These are phyloP conservation scores for Gobius niger DNA, from an alignment of 2,113 vertebrate species.

Conservation along the genomic window DNA sequence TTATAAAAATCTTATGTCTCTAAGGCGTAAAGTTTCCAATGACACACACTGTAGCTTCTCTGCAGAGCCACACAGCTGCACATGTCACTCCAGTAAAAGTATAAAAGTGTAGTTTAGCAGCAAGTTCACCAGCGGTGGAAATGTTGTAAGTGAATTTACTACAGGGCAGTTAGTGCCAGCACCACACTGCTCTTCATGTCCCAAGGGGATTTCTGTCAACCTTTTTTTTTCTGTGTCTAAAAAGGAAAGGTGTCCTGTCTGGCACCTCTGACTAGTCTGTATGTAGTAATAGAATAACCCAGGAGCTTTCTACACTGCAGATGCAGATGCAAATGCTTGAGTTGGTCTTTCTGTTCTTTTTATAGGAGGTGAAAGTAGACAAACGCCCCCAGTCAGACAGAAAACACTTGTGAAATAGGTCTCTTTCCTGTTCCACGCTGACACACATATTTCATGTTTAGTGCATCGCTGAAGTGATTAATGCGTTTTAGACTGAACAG, in stretches of 20 bases:
- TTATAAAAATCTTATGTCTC: too few relatives aligned
- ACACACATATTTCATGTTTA: conserved; percentile 35
- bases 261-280: conserved; percentile 13
- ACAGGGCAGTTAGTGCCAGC: not conserved
- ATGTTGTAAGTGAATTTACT: not conserved
- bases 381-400: conserved; percentile 59
- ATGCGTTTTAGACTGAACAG: conserved; percentile 9
- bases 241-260: conserved; percentile 1
- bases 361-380: conserved; percentile 72
- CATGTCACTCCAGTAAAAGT: not conserved
- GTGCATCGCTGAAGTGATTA: conserved; percentile 10
- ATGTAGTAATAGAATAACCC: conserved; percentile 8
- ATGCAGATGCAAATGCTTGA: conserved; percentile 24
- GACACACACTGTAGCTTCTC: not conserved
- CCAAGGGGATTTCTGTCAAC: conserved; percentile 2
- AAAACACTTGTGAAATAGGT: conserved; percentile 46
- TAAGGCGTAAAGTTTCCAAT: too few relatives aligned
- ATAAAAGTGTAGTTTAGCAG: not conserved
- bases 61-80: not conserved
- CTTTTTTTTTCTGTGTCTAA: not conserved
- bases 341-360: conserved; percentile 45
- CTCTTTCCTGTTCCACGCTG: conserved; percentile 46
- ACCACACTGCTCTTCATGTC: not conserved
- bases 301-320: conserved; percentile 15
- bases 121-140: not conserved